These are phyloP conservation scores for Cosmorhoe ocellata DNA, from an alignment of 2,888 invertebrate species.

Conservation along the genomic window DNA sequence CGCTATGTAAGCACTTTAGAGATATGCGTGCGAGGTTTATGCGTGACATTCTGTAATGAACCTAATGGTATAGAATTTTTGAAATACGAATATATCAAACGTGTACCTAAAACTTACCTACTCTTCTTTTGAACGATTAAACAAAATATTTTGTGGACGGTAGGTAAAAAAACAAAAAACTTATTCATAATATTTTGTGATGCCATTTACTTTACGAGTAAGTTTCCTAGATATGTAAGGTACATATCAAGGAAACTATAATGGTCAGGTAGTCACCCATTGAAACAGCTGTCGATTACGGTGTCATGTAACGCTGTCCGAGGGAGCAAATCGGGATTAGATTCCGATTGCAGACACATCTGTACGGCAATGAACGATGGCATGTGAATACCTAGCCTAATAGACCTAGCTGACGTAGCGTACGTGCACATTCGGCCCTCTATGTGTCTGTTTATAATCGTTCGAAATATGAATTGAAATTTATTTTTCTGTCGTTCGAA, in stretches of 20 bases:
- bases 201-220: too few relatives aligned
- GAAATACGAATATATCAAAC: conserved; percentile 18
- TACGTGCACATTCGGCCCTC: conserved; percentile 39
- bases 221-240: too few relatives aligned
- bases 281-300: conserved; percentile 51
- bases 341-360: conserved; percentile 67
- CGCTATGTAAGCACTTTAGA: conserved; percentile 22
- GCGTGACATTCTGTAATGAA: conserved; percentile 21
- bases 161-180: too few relatives aligned
- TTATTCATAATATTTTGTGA: too few relatives aligned
- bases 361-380: conserved; percentile 61
- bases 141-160: neutral
- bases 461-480: conserved; percentile 10
- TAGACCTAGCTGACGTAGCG: conserved; percentile 21
- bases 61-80: conserved; percentile 20
- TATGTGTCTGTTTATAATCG: neutral
- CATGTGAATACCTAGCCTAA: conserved; percentile 49
- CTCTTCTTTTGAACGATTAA: conserved; percentile 7
- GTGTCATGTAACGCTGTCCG: conserved; percentile 49
- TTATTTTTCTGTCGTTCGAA: conserved; percentile 5
- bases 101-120: neutral
- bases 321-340: conserved; percentile 56
- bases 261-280: neutral
- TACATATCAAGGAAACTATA: neutral
- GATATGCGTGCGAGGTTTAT: conserved; percentile 21